Evolutionary conservation across 2,888 invertebrate species (phyloP).

Genomic region (Cephus pygmeus): DNA sequence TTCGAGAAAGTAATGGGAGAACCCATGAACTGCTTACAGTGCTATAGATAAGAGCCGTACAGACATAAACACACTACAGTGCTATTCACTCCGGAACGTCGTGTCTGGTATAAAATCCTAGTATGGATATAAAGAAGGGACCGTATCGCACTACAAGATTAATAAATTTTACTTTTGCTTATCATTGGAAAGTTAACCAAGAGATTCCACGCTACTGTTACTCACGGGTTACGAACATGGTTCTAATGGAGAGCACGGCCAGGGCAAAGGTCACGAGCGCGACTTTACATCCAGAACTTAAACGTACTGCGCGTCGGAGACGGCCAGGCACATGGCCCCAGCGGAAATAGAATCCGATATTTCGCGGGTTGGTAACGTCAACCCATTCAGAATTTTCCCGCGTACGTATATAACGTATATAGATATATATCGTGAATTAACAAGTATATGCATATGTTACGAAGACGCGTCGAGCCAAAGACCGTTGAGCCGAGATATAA

Average conservation of each 20-base stretch:
- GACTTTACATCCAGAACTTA: background rate
- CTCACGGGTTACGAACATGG: too few species aligned
- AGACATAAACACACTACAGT: background rate
- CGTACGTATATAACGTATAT: slow-evolving; percentile 10
- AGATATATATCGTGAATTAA: background rate
- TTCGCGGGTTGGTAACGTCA: background rate
- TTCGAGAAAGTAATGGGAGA: background rate
- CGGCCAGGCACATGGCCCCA: background rate
- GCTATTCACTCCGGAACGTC: background rate
- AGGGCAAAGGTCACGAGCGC: too few species aligned
- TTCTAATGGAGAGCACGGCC: too few species aligned
- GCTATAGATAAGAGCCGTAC: background rate
- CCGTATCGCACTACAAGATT: too few species aligned
- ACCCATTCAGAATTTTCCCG: slow-evolving; percentile 15
- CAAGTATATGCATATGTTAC: too few species aligned
- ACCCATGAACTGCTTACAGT: background rate
- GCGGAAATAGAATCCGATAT: slow-evolving; percentile 7
- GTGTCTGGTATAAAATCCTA: too few species aligned
- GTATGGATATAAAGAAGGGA: too few species aligned
- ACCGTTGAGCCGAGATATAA: too few species aligned
- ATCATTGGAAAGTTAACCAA: too few species aligned
- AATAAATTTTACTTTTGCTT: too few species aligned
- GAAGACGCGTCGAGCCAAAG: too few species aligned
- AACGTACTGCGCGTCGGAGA: background rate
- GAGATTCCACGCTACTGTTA: too few species aligned